Base-by-base conservation (phyloP, 2,888 invertebrate genomes). In the Oligia latruncula region DNA sequence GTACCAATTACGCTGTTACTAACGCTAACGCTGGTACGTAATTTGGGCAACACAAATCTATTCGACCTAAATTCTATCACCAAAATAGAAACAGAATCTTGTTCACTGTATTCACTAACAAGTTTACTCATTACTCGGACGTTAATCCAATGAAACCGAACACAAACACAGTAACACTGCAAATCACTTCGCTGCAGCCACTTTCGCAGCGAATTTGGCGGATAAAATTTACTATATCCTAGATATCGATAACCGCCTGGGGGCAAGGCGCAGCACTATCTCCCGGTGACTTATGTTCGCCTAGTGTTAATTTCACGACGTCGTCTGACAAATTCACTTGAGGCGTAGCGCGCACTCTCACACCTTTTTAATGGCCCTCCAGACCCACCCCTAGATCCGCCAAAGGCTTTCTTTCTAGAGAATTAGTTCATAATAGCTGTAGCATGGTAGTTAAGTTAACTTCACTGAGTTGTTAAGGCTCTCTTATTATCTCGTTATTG, bases 291-390 rank as follows among this genome's bases (percentile, higher is more conserved):
- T 95, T 95, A 95, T 94, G 94, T 95, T 94, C 94, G 89, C 91
- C 90, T 92, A 93, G 95, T 95, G 96, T 95, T 95, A 95, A 96
- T 96, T 95, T 95, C 93, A 92, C 91, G 92, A 92, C 91, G 93
- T 91, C 91, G 92, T 90, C 93, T 94, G 94, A 95, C 95, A 95
- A 95, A 94, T 95, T 94, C 91, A 92, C 94, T 91, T 79, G 90
- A 91, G 93, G 94, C 93, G 90, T 87, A 87, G 89, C 84, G 87
- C 89, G 88, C 87, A 84, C 90, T 88, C 91, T 92, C 92, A 91
- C 91, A 92, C 92, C 90, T 91, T 92, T 92, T 92, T 92, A 93
- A 93, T 92, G 89, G 90, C 87, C 79, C 85, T 88, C 80, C 81
- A 89, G 90, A 84, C 88, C 85, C 89, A 86, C 87, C 90, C 88